Conservation (phyloP, 1,140 invertebrate species). For the Aphelinus certus region DNA sequence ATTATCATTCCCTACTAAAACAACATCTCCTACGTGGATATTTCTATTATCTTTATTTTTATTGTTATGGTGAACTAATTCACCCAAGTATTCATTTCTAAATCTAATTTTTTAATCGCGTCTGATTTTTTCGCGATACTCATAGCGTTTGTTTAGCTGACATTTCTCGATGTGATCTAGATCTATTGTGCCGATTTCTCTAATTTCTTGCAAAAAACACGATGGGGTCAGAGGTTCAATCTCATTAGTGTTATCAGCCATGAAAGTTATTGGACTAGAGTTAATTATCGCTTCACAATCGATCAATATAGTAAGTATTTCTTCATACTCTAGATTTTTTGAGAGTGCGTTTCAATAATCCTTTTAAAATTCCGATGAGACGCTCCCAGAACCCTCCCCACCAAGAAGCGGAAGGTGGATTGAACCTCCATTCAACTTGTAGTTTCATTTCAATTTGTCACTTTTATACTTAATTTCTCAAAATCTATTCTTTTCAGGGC, state of each 20-base stretch:
- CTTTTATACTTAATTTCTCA: neutral
- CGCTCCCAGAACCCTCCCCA: conserved; percentile 4
- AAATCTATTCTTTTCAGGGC: neutral
- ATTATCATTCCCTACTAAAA: no score
- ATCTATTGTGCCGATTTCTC: conserved; percentile 38
- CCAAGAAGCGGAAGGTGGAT: neutral
- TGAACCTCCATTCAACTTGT: conserved; percentile 1
- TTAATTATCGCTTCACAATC: conserved; percentile 52
- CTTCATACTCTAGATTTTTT: conserved; percentile 47
- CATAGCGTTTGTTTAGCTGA: conserved; percentile 3
- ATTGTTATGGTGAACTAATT: no score
- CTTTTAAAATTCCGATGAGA: neutral
- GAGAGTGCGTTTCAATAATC: conserved; percentile 40
- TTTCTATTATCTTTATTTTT: no score
- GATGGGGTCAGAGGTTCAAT: conserved; percentile 38
- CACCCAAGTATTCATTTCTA: no score
- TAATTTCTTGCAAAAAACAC: conserved; percentile 48
- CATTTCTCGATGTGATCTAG: conserved; percentile 20
- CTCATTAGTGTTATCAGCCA: conserved; percentile 47
- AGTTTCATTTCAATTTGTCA: neutral
- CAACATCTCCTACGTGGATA: no score
- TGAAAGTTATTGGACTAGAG: conserved; percentile 52
- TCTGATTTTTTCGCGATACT: no score
- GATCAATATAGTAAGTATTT: conserved; percentile 50
- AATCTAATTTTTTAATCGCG: no score